phyloP scores from a whole-genome alignment of 35 echinoderm and acorn worm species.

The Holothuria glaberrima region DNA sequence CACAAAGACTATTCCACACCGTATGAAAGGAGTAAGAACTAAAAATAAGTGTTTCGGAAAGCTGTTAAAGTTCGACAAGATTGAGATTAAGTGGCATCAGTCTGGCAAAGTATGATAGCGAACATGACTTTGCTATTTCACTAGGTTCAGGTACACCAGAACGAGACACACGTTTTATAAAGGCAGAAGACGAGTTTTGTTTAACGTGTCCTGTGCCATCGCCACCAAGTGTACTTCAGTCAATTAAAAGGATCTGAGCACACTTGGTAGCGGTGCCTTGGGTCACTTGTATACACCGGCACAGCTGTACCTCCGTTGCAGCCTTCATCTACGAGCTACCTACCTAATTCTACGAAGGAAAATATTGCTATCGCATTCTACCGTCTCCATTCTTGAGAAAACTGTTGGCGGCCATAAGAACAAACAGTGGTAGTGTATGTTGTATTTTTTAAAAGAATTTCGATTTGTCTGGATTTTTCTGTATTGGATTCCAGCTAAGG shows the following conservation, averaged over 20 bases:
- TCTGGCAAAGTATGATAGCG: not conserved
- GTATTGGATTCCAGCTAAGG: too few species aligned
- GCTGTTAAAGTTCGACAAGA: not conserved
- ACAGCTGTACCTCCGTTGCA: too few species aligned
- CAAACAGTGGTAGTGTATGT: too few species aligned
- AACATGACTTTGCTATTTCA: not conserved
- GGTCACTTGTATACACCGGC: conserved; percentile 48
- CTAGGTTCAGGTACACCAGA: not conserved
- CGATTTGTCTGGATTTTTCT: too few species aligned
- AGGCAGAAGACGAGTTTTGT: not conserved
- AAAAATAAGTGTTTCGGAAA: not conserved
- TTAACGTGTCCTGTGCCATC: conserved; percentile 88
- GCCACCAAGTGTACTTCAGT: conserved; percentile 99
- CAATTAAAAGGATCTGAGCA: conserved; percentile 81
- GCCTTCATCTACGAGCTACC: too few species aligned
- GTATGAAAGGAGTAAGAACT: not conserved
- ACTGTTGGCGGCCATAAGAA: too few species aligned
- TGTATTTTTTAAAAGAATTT: too few species aligned
- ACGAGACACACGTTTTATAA: too few species aligned
- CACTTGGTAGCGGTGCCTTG: conserved; percentile 99
- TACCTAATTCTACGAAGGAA: too few species aligned
- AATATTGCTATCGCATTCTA: too few species aligned
- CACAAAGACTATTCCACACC: too few species aligned
- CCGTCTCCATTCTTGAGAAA: too few species aligned
- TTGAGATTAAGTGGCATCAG: not conserved